phyloP scores from a whole-genome alignment of 2,888 invertebrate genomes.

The Macrosiphum euphorbiae region DNA sequence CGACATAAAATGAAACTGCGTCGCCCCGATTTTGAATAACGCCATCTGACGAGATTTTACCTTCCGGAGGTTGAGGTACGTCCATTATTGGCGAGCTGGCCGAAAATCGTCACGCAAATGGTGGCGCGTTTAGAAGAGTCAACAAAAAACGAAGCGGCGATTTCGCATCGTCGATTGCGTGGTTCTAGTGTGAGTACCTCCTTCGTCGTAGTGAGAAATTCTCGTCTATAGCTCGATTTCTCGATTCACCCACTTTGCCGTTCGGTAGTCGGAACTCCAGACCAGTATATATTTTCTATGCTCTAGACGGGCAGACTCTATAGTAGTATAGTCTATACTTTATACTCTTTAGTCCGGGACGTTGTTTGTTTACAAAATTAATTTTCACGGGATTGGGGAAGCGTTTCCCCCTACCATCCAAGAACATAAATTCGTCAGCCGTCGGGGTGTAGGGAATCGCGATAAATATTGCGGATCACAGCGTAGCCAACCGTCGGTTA shows the following conservation, averaged over 20 bases:
- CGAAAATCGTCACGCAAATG: neutral
- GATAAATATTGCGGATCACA: slow-evolving; percentile 7
- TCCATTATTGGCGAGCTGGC: slow-evolving; percentile 31
- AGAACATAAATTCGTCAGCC: neutral
- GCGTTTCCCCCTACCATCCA: neutral
- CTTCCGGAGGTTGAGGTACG: slow-evolving; percentile 57
- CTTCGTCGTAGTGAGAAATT: neutral
- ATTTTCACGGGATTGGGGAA: neutral
- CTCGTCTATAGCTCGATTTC: neutral
- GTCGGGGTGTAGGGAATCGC: neutral
- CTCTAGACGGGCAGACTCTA: no score
- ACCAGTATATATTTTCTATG: no score
- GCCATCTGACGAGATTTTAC: neutral
- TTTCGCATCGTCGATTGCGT: neutral
- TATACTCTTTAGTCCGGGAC: neutral
- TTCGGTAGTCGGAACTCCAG: no score
- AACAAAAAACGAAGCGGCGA: neutral
- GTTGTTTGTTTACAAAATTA: slow-evolving; percentile 54
- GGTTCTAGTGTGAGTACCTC: neutral
- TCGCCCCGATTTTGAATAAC: neutral
- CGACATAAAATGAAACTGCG: neutral
- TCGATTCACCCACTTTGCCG: neutral
- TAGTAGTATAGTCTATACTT: no score
- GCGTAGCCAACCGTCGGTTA: slow-evolving; percentile 19
- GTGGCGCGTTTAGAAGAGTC: neutral